Percentiles rank a stretch among this genome's conserved stretches.
phyloP scores from a whole-genome alignment of 2,888 invertebrate genomes.

The Cataglyphis cursor region DNA sequence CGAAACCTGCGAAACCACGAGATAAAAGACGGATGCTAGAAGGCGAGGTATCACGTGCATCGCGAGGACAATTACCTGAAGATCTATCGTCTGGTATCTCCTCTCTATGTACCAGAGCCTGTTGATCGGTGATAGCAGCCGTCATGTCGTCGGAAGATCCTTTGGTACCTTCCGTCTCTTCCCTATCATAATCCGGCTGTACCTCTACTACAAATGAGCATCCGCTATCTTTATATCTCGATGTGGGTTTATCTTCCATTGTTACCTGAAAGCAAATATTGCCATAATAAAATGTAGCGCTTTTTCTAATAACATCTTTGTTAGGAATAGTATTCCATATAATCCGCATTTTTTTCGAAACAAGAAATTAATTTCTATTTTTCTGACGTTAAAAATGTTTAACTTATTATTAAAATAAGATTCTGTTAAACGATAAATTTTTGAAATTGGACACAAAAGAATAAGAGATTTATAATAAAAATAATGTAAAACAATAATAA shows the following conservation, averaged over 20 bases:
- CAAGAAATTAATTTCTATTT: not conserved
- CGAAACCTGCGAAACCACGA: constrained; percentile 75
- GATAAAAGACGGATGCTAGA: not conserved
- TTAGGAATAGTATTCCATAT: not conserved
- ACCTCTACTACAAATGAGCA: constrained; percentile 85
- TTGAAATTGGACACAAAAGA: not conserved
- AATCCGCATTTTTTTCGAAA: not conserved
- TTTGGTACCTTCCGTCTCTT: constrained; percentile 74
- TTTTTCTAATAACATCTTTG: not conserved
- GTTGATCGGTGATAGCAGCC: constrained; percentile 86
- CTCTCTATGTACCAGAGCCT: constrained; percentile 87
- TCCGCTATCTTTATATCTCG: constrained; percentile 81
- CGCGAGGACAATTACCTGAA: constrained; percentile 70
- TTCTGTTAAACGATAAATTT: not conserved
- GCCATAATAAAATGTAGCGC: not conserved
- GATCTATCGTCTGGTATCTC: constrained; percentile 81
- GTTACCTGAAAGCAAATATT: constrained; percentile 77
- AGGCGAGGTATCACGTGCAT: not conserved
- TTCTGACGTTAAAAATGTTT: not conserved
- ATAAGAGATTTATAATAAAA: not conserved
- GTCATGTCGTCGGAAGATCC: constrained; percentile 80
- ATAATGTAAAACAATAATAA: not conserved
- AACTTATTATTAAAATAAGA: not conserved
- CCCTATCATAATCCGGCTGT: constrained; percentile 80
- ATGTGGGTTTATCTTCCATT: constrained; percentile 81